phyloP scores from a whole-genome alignment of 2,888 invertebrate genomes.

The Anorthoa munda region DNA sequence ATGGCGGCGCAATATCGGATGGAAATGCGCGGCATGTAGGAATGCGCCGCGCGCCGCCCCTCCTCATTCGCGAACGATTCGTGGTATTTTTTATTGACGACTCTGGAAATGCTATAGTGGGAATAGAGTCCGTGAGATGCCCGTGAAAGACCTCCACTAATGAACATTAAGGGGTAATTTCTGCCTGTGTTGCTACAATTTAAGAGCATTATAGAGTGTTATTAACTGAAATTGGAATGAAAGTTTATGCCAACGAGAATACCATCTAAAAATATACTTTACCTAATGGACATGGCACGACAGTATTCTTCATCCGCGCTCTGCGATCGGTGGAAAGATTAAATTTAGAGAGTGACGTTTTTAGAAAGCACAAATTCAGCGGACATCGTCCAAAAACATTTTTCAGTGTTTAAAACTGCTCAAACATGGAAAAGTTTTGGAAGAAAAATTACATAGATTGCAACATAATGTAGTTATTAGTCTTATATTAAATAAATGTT shows the following conservation, averaged over 20 bases:
- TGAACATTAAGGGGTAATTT: constrained; percentile 35
- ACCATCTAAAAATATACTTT: constrained; percentile 84
- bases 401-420: constrained; percentile 36
- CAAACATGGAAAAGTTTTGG: constrained; percentile 7
- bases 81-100: constrained; percentile 91
- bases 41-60: constrained; percentile 89
- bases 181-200: constrained; percentile 29
- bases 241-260: constrained; percentile 76
- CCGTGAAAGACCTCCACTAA: constrained; percentile 55
- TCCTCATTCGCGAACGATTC: constrained; percentile 89
- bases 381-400: constrained; percentile 45
- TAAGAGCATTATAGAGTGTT: constrained; percentile 53
- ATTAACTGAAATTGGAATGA: constrained; percentile 66
- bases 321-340: constrained; percentile 81
- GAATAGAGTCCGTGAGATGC: constrained; percentile 74
- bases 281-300: constrained; percentile 86
- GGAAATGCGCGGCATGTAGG: constrained; percentile 91
- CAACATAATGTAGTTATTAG: constrained; percentile 61
- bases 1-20: constrained; percentile 91
- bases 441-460: constrained; percentile 5
- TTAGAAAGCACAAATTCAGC: constrained; percentile 81
- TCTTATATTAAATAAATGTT: constrained; percentile 66
- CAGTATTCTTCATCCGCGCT: constrained; percentile 83
- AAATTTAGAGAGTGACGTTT: constrained; percentile 85
- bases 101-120: constrained; percentile 85